Percentiles rank a stretch among this genome's conserved stretches.
These are phyloP conservation scores for Menura novaehollandiae DNA, from an alignment of 2,113 vertebrate genomes.

Conservation along the genomic window DNA sequence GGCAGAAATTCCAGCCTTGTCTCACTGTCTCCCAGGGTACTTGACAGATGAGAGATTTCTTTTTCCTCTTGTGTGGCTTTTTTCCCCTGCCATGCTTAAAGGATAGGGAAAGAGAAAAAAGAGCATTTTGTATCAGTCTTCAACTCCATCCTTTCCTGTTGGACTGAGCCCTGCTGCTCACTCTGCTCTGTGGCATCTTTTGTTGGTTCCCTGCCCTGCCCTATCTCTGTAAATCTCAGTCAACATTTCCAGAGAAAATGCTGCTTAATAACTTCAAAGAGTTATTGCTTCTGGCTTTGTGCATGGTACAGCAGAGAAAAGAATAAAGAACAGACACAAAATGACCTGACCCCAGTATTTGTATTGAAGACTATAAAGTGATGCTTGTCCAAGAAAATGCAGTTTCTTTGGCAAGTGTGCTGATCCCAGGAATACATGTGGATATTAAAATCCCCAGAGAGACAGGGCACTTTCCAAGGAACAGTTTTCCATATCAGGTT, in stretches of 20 bases:
- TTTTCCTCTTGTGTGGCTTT: background rate
- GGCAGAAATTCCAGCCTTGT: background rate
- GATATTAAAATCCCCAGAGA: background rate
- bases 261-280: constrained; percentile 24
- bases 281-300: constrained; percentile 25
- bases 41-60: background rate
- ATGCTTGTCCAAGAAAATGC: constrained; percentile 1
- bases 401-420: background rate
- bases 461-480: background rate
- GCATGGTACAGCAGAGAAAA: background rate
- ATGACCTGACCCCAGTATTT: background rate
- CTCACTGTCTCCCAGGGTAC: background rate
- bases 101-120: background rate
- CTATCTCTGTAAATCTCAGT: background rate
- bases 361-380: background rate
- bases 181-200: background rate
- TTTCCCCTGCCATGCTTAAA: background rate
- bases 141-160: background rate
- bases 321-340: background rate
- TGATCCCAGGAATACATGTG: background rate
- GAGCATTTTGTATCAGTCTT: background rate
- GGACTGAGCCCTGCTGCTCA: background rate
- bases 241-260: constrained; percentile 29
- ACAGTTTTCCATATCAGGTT: background rate
- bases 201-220: constrained; percentile 4